These are phyloP conservation scores for Oophaga pumilio DNA, from an alignment of 2,113 vertebrate species.

Conservation along the genomic window DNA sequence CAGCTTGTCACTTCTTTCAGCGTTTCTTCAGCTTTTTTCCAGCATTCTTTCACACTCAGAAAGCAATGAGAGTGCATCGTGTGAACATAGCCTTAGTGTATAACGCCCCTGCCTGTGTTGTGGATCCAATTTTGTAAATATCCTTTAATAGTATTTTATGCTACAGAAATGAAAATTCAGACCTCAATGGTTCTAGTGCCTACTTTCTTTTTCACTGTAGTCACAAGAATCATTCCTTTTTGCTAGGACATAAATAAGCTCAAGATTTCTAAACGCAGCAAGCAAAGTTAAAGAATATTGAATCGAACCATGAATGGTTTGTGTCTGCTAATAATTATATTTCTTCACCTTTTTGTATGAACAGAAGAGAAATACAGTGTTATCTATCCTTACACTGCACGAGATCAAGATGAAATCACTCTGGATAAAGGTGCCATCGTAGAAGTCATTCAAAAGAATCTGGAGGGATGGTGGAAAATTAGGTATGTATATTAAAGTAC, in stretches of 20 bases:
- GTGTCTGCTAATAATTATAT: background rate
- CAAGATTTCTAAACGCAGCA: background rate
- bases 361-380: constrained; percentile 93
- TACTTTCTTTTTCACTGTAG: background rate
- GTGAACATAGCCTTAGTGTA: background rate
- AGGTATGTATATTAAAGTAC: constrained; percentile 73
- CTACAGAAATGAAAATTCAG: background rate
- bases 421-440: constrained; percentile 90
- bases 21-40: too few species aligned
- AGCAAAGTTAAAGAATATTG: background rate
- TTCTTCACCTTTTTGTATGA: constrained; percentile 26
- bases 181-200: background rate
- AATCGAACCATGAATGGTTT: background rate
- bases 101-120: background rate
- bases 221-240: background rate
- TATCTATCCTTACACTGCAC: constrained; percentile 88
- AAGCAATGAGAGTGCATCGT: too few species aligned
- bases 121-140: background rate
- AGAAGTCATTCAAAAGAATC: constrained; percentile 95
- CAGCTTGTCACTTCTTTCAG: too few species aligned
- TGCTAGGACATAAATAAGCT: background rate
- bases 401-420: constrained; percentile 94
- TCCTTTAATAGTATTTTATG: background rate
- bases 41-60: too few species aligned
- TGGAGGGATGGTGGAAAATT: constrained; percentile 99